Evolutionary conservation across 1,140 invertebrate species (phyloP), one percentile per base, ranked within the genome.

Genomic region (Anthonomus grandis): DNA sequence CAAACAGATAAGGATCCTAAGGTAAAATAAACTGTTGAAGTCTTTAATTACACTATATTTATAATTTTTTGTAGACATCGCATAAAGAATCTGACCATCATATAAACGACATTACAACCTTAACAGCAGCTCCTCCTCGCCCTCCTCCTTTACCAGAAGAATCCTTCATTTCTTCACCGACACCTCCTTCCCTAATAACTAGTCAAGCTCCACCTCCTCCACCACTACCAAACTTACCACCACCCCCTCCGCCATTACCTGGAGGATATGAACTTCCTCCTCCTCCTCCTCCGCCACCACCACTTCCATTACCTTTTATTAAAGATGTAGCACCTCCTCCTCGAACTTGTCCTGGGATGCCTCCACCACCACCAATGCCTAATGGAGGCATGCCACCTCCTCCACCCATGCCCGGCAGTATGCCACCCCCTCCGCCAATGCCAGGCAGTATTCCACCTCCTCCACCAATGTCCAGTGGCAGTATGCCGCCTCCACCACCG

Each of bases 341-440:
- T 21, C 37, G 22, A 6, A 34, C 27, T 44, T 17, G 42, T 48
- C 2, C 37, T 6, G 27, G 22, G 19, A 9, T 41, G 1, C 13
- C 37, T 0, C 58, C 68, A 0, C 41, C 62, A 36, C 70, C 67
- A 8, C 69, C 68, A 6, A 72, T 74, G 39, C 70, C 70, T 13
- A 10, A 19, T 4, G 27, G 17, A 18, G 42, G 18, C 15, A 24
- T 48, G 22, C 48, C 48, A 3, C 19, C 18, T 3, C 36, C 49
- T 23, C 49, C 66, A 13, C 67, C 71, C 5, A 67, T 67, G 19
- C 69, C 71, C 13, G 69, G 65, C 6, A 59, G 15, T 17, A 31
- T 31, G 64, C 37, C 37, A 10, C 15, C 15, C 9, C n/a, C 39
- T 42, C 39, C 39, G 8, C 39, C 39, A 18, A 17, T 12, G 9